Evolutionary conservation across 2,888 invertebrate species (phyloP).

Genomic region (Cryptosula pallasiana): DNA sequence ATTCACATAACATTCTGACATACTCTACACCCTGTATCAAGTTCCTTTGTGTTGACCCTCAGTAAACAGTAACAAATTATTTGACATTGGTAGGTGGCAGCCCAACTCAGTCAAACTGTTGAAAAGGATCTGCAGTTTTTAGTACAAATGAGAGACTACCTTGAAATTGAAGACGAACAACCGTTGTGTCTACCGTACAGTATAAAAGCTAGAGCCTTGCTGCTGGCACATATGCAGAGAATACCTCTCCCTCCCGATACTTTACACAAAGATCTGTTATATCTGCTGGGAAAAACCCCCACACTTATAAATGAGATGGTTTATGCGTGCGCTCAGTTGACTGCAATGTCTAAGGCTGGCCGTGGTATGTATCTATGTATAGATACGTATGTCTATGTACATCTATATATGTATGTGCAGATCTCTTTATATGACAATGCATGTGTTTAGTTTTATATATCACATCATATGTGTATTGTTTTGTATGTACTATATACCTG

Average conservation of each 20-base stretch:
- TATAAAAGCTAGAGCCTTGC: conserved; percentile 74
- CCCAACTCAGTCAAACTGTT: conserved; percentile 64
- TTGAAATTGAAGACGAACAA: conserved; percentile 91
- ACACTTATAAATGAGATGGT: conserved; percentile 96
- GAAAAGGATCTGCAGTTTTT: too few relatives aligned
- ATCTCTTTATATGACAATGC: too few relatives aligned
- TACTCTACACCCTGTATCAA: too few relatives aligned
- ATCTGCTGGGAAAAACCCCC: conserved; percentile 72
- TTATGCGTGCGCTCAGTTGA: conserved; percentile 83
- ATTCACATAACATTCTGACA: too few relatives aligned
- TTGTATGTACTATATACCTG: too few relatives aligned
- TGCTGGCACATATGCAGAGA: conserved; percentile 92
- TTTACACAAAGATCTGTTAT: conserved; percentile 38
- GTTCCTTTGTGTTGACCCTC: too few relatives aligned
- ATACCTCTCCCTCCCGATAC: conserved; percentile 56
- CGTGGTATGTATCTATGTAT: conserved; percentile 61
- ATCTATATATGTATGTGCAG: too few relatives aligned
- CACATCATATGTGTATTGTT: too few relatives aligned
- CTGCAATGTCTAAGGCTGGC: conserved; percentile 78
- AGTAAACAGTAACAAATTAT: too few relatives aligned
- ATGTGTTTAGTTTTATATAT: too few relatives aligned
- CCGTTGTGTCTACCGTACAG: conserved; percentile 85
- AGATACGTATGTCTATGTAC: background rate
- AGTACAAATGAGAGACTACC: too few relatives aligned
- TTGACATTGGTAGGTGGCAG: conserved; percentile 81